phyloP scores from a whole-genome alignment of 2,888 invertebrate species.

The Leptinotarsa tumamoca region DNA sequence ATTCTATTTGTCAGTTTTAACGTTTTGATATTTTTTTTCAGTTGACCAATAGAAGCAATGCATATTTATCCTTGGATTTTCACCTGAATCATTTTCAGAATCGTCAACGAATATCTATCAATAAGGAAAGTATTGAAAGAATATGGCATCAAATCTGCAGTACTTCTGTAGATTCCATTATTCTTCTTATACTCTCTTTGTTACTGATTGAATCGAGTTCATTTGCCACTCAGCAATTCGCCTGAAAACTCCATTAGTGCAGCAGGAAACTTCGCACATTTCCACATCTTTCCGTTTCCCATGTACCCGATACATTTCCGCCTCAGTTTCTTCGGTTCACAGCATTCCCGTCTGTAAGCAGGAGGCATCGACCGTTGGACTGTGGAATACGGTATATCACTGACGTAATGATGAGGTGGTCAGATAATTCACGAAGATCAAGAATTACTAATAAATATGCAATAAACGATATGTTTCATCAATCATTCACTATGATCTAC shows the following conservation, averaged over 20 bases:
- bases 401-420: background rate
- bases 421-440: background rate
- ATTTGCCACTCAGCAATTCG: conserved; percentile 24
- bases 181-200: background rate
- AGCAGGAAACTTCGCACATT: conserved; percentile 33
- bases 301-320: conserved; percentile 6
- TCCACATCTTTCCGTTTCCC: conserved; percentile 32
- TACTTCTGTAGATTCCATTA: background rate
- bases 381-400: background rate
- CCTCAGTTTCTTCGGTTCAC: background rate
- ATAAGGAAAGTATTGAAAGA: background rate
- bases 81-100: no score
- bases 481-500: no score
- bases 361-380: background rate
- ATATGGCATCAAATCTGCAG: background rate
- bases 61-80: no score
- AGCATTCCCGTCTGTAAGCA: background rate
- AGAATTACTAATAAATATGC: no score
- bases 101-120: background rate
- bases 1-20: no score
- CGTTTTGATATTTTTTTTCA: no score
- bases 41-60: no score
- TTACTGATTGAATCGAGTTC: conserved; percentile 17
- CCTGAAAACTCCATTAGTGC: conserved; percentile 26
- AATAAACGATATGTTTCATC: no score